Percentiles rank a stretch among this genome's conserved stretches.
phyloP scores from a whole-genome alignment of 1,140 invertebrate genomes.

The Gryon sp. region DNA sequence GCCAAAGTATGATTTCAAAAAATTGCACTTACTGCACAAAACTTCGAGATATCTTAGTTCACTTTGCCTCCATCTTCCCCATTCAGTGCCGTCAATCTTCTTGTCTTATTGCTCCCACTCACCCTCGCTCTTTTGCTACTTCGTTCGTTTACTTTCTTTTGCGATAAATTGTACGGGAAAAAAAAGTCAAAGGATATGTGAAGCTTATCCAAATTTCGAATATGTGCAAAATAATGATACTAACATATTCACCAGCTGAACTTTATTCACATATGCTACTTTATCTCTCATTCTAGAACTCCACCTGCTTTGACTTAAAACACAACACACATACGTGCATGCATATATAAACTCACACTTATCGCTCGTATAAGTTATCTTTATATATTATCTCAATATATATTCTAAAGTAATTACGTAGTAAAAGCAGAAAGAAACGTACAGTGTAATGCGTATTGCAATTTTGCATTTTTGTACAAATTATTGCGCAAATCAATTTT shows the following conservation, averaged over 20 bases:
- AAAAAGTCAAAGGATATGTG: constrained; percentile 5
- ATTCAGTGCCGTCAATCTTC: too few relatives aligned
- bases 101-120: too few relatives aligned
- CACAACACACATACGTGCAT: constrained; percentile 25
- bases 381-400: constrained; percentile 33
- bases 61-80: too few relatives aligned
- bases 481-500: constrained; percentile 2
- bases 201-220: constrained; percentile 26
- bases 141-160: background rate
- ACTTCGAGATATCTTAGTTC: too few relatives aligned
- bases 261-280: constrained; percentile 41
- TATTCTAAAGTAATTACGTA: constrained; percentile 41
- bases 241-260: constrained; percentile 22
- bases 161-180: constrained; percentile 13
- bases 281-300: constrained; percentile 37
- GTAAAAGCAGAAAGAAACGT: constrained; percentile 25
- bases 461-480: background rate
- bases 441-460: constrained; percentile 13
- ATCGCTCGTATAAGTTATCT: constrained; percentile 38
- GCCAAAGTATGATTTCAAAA: too few relatives aligned
- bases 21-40: too few relatives aligned
- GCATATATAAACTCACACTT: too few relatives aligned
- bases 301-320: constrained; percentile 50
- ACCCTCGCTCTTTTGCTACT: too few relatives aligned
- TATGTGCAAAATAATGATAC: constrained; percentile 21